phyloP scores from a whole-genome alignment of 2,797 vertebrate genomes.

The Eulemur mongoz region DNA sequence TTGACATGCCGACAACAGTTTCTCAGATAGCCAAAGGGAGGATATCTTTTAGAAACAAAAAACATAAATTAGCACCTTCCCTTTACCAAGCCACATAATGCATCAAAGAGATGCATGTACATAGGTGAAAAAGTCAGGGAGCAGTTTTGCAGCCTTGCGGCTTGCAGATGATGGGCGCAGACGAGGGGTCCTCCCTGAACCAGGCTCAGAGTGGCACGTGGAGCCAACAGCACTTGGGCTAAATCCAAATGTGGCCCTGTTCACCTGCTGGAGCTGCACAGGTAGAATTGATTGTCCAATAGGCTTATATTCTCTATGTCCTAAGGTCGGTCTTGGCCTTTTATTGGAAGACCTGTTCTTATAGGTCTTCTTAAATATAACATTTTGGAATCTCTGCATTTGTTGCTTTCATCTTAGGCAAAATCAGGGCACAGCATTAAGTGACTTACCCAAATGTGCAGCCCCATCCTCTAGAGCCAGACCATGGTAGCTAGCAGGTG shows the following conservation, averaged over 20 bases:
- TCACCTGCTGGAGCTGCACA: not conserved
- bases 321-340: not conserved
- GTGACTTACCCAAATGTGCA: not conserved
- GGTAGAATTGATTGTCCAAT: not conserved
- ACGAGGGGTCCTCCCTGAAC: not conserved
- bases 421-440: slow-evolving; percentile 12
- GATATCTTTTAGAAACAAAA: slow-evolving; percentile 48
- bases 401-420: not conserved
- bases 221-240: not conserved
- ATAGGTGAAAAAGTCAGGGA: not conserved
- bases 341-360: not conserved
- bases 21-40: slow-evolving; percentile 54
- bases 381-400: not conserved
- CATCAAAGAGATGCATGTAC: not conserved
- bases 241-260: fast-evolving
- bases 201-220: fast-evolving
- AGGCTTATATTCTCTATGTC: not conserved
- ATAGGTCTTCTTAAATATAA: not conserved
- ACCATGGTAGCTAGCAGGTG: not conserved
- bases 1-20: not conserved
- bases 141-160: not conserved
- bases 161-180: not conserved
- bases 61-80: slow-evolving; percentile 7
- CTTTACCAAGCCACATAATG: not conserved
- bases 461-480: not conserved